Conservation (phyloP, 2,888 invertebrate species). For the Steinernema carpocapsae region DNA sequence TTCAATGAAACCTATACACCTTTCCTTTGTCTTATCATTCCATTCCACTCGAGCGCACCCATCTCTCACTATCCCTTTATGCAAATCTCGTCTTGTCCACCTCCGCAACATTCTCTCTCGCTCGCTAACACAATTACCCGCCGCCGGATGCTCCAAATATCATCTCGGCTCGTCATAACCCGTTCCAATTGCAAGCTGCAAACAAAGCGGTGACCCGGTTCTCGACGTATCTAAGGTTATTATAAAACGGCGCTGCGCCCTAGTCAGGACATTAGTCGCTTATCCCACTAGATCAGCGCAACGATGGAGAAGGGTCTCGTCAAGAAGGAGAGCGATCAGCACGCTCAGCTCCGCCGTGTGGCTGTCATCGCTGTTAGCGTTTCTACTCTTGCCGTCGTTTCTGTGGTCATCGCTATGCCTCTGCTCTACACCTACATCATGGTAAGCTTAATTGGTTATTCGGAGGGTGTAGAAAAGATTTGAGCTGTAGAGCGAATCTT, state of each 20-base stretch:
- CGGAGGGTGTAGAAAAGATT: no score
- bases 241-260: neutral
- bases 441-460: neutral
- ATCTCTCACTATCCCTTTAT: constrained; percentile 19
- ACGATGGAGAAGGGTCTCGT: neutral
- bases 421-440: constrained; percentile 40
- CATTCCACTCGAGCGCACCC: neutral
- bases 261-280: neutral
- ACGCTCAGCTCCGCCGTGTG: constrained; percentile 35
- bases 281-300: neutral
- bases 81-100: neutral
- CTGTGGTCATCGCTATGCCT: constrained; percentile 44
- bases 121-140: neutral
- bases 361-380: constrained; percentile 48
- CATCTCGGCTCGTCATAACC: neutral
- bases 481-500: no score
- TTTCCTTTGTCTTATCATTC: neutral
- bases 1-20: neutral
- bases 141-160: constrained; percentile 1
- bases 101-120: constrained; percentile 5
- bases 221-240: no score
- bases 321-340: constrained; percentile 7
- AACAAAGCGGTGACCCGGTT: constrained; percentile 21
- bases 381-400: constrained; percentile 45
- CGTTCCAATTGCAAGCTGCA: neutral